Evolutionary conservation across 2,888 invertebrate genomes (phyloP), one percentile per base, ranked within the genome.

Genomic region (Nephrotoma guestfalica): DNA sequence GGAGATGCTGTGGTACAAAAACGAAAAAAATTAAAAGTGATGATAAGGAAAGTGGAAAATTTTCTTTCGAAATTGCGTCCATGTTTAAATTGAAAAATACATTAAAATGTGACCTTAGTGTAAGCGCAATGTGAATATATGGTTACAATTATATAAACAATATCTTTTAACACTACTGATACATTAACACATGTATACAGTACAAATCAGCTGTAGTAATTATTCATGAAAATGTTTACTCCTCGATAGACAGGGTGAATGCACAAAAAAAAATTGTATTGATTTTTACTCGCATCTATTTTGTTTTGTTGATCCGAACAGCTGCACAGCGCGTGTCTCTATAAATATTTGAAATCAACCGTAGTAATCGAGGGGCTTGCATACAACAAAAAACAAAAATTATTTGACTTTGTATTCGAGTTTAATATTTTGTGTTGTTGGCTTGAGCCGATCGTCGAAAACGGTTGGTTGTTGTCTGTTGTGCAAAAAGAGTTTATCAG

Each of bases 391-490:
- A 71, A 71, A 30, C 2, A 71, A 71, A 71, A 15, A 13, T n/a
- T 15, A 51, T 71, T 71, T 71, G 18, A 71, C 71, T 71, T 71
- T 71, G 71, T 71, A 71, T 71, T 7, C 30, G 71, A 71, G 71
- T 71, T 71, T 30, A 43, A 30, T 30, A 30, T 30, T 71, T 71
- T 71, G 30, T 71, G 30, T 71, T 71, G 71, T 71, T 71, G 71
- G 30, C 71, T 71, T 71, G 71, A 84, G 84, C 84, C 84, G 84
- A 84, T 84, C 84, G 71, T 71, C 71, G 71, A 71, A 71, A 71
- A 71, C 71, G 71, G 71, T 71, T 71, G 71, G 71, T 18, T 71
- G 30, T 71, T 71, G 71, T 71, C 51, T n/a, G 15, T 30, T 30
- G 71, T 71, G 9, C 41, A 71, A 18, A 71, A 57, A 57, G 13